Percentiles rank a stretch among this genome's conserved stretches.
Evolutionary conservation across 2,797 vertebrate species (phyloP).

Genomic region (Hyperoplus immaculatus): DNA sequence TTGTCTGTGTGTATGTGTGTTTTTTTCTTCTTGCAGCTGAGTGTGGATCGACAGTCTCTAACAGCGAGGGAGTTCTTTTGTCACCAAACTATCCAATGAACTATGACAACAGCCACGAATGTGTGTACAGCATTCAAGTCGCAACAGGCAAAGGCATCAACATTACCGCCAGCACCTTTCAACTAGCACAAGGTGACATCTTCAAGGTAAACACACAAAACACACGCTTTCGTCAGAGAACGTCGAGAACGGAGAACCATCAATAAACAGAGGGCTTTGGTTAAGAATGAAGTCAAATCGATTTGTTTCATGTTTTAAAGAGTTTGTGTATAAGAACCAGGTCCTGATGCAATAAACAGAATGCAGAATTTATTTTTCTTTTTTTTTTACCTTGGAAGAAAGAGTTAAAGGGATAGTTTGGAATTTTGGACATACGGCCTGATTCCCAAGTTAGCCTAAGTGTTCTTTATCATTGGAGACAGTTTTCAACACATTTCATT

Average conservation of each 20-base stretch:
- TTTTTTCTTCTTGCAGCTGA: constrained; percentile 87
- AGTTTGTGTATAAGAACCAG: constrained; percentile 6
- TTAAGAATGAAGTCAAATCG: neutral
- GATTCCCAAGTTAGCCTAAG: no score
- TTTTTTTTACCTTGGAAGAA: constrained; percentile 31
- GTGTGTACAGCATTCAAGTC: constrained; percentile 97
- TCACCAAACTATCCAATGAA: constrained; percentile 96
- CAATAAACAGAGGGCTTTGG: neutral
- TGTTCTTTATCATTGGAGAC: no score
- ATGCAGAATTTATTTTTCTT: neutral
- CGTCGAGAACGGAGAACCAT: constrained; percentile 21
- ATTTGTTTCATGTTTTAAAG: constrained; percentile 14
- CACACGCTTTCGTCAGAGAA: neutral
- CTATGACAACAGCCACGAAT: constrained; percentile 98
- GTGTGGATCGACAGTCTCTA: constrained; percentile 93
- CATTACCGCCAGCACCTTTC: constrained; percentile 93
- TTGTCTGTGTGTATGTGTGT: constrained; percentile 19
- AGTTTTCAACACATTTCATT: no score
- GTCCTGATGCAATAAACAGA: constrained; percentile 23
- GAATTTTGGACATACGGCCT: no score
- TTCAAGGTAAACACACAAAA: constrained; percentile 90
- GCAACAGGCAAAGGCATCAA: constrained; percentile 97
- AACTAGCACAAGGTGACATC: constrained; percentile 94
- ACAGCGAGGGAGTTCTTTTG: constrained; percentile 93
- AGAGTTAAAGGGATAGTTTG: neutral